Percentiles rank a stretch among this genome's conserved stretches.
Conservation (phyloP, 2,113 vertebrate genomes). For the Pituophis catenifer region DNA sequence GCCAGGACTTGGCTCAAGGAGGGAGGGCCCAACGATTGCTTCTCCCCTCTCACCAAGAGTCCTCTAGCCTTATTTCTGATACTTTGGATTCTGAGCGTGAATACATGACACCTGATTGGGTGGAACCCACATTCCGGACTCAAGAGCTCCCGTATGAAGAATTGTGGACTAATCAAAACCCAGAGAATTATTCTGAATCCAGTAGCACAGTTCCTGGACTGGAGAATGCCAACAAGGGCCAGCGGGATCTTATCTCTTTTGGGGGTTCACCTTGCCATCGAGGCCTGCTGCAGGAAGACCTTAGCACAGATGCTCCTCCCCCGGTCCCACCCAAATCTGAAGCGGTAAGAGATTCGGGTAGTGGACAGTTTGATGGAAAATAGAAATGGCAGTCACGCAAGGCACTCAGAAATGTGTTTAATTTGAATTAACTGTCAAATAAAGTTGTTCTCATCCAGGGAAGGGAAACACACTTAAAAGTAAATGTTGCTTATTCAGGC, state of each 20-base stretch:
- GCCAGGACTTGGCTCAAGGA: constrained; percentile 71
- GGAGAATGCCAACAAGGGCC: constrained; percentile 68
- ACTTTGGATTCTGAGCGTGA: constrained; percentile 80
- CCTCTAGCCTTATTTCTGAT: constrained; percentile 45
- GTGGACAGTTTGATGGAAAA: not conserved
- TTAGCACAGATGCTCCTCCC: constrained; percentile 74
- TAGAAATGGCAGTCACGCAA: not conserved
- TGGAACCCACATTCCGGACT: constrained; percentile 75
- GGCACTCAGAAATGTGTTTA: not conserved
- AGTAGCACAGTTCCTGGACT: not conserved
- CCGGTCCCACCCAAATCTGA: constrained; percentile 97
- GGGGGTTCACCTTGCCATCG: constrained; percentile 56
- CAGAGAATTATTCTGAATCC: constrained; percentile 58
- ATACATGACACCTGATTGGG: constrained; percentile 90
- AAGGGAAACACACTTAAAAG: not conserved
- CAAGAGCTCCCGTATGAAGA: constrained; percentile 91
- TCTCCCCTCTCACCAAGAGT: not conserved
- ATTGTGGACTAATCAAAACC: constrained; percentile 85
- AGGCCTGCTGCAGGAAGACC: constrained; percentile 66
- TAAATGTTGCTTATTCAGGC: not conserved
- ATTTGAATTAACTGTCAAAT: not conserved
- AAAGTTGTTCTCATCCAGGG: not conserved
- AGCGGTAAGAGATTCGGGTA: constrained; percentile 81
- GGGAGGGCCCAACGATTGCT: constrained; percentile 4
- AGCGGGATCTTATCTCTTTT: constrained; percentile 83